phyloP scores from a whole-genome alignment of 2,113 vertebrate species.

The Oncorhynchus kisutch region DNA sequence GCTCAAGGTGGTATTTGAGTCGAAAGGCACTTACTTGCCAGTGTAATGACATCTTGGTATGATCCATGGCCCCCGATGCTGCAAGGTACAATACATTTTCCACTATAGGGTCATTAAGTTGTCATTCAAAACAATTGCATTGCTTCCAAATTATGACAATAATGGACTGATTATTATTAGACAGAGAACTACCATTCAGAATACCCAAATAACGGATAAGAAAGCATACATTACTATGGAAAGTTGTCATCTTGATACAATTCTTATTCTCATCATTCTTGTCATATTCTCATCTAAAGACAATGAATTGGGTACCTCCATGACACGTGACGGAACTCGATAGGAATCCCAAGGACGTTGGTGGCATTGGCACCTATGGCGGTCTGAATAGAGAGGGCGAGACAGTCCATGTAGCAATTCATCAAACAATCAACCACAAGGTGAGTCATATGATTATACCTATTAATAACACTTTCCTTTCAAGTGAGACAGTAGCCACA shows the following conservation, averaged over 20 bases:
- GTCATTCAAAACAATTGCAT: too few species aligned
- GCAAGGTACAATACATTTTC: background rate
- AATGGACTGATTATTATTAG: background rate
- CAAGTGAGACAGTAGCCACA: too few species aligned
- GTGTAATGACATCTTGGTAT: conserved; percentile 74
- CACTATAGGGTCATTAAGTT: background rate
- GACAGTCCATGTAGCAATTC: background rate
- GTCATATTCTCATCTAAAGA: too few species aligned
- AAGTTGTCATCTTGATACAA: too few species aligned
- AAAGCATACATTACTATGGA: too few species aligned
- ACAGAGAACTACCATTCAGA: background rate
- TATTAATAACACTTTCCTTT: background rate
- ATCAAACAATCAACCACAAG: background rate
- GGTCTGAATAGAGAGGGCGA: conserved; percentile 56
- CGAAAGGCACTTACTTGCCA: conserved; percentile 73
- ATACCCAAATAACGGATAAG: too few species aligned
- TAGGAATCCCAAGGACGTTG: conserved; percentile 72
- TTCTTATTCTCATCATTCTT: too few species aligned
- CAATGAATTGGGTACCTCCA: conserved; percentile 68
- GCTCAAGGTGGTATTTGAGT: background rate
- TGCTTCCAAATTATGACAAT: background rate
- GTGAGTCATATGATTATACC: background rate
- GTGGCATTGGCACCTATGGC: conserved; percentile 77
- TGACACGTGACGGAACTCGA: conserved; percentile 76
- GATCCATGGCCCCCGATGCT: conserved; percentile 78